Evolutionary conservation across 2,797 vertebrate species (phyloP).

Genomic region (Garrulus glandarius): DNA sequence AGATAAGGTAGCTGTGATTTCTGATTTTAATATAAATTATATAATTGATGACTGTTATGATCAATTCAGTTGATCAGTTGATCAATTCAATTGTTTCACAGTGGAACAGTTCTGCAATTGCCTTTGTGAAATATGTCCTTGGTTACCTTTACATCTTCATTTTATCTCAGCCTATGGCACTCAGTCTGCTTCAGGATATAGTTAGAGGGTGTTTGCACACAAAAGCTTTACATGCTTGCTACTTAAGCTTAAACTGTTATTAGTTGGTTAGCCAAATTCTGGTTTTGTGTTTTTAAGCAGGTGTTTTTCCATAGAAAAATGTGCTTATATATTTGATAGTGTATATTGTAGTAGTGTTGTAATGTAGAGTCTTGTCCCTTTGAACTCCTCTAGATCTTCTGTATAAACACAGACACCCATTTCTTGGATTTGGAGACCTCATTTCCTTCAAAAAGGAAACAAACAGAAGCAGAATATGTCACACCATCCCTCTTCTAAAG

Average conservation of each 20-base stretch:
- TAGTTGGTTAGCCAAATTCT: not conserved
- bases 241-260: not conserved
- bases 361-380: not conserved
- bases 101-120: not conserved
- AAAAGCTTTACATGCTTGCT: not conserved
- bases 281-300: not conserved
- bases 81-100: not conserved
- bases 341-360: not conserved
- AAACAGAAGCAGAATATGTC: not conserved
- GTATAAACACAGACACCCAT: not conserved
- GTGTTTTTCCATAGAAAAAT: not conserved
- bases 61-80: no score
- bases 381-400: not conserved
- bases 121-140: not conserved
- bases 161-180: not conserved
- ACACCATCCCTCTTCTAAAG: not conserved
- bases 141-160: not conserved
- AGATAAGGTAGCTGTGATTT: constrained; percentile 61
- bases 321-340: not conserved
- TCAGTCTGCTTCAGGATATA: not conserved
- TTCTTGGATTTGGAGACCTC: not conserved
- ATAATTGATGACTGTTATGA: not conserved
- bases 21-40: not conserved
- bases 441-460: not conserved
- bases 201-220: not conserved